Base-by-base conservation (phyloP, 1,140 invertebrate species). In the Mactra quadrangularis region DNA sequence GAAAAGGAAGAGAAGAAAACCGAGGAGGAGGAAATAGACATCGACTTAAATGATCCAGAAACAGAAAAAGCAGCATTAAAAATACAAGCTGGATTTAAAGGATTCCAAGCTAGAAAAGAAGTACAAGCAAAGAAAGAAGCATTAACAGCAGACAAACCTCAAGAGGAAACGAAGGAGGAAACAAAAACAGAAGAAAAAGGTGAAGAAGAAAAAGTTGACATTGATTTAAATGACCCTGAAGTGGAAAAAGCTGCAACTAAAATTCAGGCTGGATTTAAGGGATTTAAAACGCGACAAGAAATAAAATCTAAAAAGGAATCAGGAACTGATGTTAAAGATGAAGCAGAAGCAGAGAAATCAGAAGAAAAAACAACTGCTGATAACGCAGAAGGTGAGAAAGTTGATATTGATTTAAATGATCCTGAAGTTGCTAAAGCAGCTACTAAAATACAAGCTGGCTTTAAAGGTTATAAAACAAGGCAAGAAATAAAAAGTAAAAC, bases 41-140 rank as follows among this genome's bases (percentile, higher is more conserved):
- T 89, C 71, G 87, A 89, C 70, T 72, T 89, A 13, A 93, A 94
- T 78, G 94, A 95, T 88, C 94, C 94, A 4, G 97, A 98, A 87
- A 81, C 82, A 11, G 85, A 86, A 31, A 81, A 83, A 55, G 87
- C 88, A 41, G 87, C 87, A 17, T 38, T 83, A 19, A 86, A 86
- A 66, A 91, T 91, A 75, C 91, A 91, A 72, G 89, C 90, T 15
- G 86, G 84, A 4, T 91, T 88, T 76, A 85, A 86, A 57, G 89
- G 90, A 17, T 85, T 85, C 66, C 85, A 86, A 64, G 85, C 85
- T 17, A 64, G 89, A n/a, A 89, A 90, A 83, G 83, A 87, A n/a
- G 25, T 89, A 15, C 84, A 83, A 71, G n/a, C 59, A 25, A 78
- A 66, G 74, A 70, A 84, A 76, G 84, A 72, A 64, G 79, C 19